These are phyloP conservation scores for Sacculina carcini DNA, from an alignment of 2,888 invertebrate species.

Conservation along the genomic window DNA sequence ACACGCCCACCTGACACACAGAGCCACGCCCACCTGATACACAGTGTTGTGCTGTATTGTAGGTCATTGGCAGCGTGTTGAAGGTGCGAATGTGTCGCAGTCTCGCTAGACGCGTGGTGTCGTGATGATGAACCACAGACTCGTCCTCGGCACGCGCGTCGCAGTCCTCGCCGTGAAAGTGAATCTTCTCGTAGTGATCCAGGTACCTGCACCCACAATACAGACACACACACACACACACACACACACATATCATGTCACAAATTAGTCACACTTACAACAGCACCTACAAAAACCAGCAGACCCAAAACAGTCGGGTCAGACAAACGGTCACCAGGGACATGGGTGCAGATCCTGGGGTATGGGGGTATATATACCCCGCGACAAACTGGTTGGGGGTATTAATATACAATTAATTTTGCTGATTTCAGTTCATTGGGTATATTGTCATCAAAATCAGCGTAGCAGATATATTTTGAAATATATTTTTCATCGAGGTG, in stretches of 20 bases:
- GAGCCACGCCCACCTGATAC: constrained; percentile 30
- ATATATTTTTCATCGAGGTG: too few species aligned
- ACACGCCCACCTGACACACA: background rate
- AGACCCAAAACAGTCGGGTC: background rate
- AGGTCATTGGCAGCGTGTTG: constrained; percentile 41
- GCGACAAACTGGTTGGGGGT: too few species aligned
- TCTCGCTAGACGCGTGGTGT: constrained; percentile 30
- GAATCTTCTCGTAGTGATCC: constrained; percentile 68
- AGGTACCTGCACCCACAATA: constrained; percentile 26
- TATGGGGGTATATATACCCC: too few species aligned
- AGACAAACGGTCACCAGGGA: background rate
- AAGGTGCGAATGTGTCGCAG: constrained; percentile 35
- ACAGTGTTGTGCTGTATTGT: constrained; percentile 50
- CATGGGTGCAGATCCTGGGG: too few species aligned
- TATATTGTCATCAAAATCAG: too few species aligned
- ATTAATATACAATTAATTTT: too few species aligned
- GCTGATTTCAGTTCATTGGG: too few species aligned
- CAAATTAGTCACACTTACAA: too few species aligned
- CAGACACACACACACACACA: too few species aligned
- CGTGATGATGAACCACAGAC: constrained; percentile 26
- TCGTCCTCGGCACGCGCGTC: constrained; percentile 51
- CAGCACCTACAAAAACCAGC: too few species aligned
- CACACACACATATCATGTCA: too few species aligned
- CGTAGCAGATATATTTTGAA: too few species aligned
- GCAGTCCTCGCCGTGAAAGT: constrained; percentile 66